phyloP scores from a whole-genome alignment of 2,888 invertebrate genomes.

The Amblyjoppa fuscipennis region DNA sequence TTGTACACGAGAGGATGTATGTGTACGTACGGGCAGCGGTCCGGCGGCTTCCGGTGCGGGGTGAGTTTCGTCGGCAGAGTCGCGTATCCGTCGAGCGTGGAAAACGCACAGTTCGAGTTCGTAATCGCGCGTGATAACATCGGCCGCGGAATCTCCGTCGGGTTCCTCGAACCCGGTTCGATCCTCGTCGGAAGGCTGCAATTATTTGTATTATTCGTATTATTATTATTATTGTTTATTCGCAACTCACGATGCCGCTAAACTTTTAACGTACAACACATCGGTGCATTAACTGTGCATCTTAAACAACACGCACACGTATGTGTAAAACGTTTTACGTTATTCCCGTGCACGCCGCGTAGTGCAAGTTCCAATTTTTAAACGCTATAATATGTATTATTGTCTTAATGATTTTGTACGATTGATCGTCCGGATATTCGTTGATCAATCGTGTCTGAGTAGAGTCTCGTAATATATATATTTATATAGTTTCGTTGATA shows the following conservation, averaged over 20 bases:
- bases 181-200: slow-evolving; percentile 27
- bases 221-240: slow-evolving; percentile 12
- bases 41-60: background rate
- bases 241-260: slow-evolving; percentile 24
- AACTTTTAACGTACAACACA: slow-evolving; percentile 53
- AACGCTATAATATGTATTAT: background rate
- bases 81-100: background rate
- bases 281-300: slow-evolving; percentile 6
- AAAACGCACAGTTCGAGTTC: slow-evolving; percentile 50
- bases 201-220: background rate
- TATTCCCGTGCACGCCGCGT: background rate
- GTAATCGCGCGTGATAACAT: slow-evolving; percentile 58
- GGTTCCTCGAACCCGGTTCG: slow-evolving; percentile 33
- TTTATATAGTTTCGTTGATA: background rate
- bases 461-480: background rate
- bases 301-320: background rate
- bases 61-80: background rate
- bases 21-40: background rate
- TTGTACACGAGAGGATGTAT: background rate
- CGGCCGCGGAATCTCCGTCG: slow-evolving; percentile 47
- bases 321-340: slow-evolving; percentile 1
- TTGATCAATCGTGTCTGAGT: background rate
- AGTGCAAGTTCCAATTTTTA: background rate
- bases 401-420: slow-evolving; percentile 2
- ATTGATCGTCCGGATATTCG: background rate